Evolutionary conservation across 2,888 invertebrate genomes (phyloP).

Genomic region (Cantharis lateralis): DNA sequence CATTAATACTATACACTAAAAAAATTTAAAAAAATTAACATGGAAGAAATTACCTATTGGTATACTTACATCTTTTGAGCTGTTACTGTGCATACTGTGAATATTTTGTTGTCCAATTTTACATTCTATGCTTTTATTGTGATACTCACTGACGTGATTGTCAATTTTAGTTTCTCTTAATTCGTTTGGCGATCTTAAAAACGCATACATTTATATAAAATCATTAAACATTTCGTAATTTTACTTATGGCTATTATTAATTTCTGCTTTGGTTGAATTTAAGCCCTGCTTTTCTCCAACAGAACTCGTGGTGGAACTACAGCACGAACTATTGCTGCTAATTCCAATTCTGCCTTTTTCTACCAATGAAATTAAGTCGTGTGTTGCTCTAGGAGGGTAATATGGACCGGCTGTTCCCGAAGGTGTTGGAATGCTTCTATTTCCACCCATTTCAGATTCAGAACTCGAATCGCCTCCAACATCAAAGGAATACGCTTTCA

Average conservation of each 20-base stretch:
- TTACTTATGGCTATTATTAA: conserved; percentile 33
- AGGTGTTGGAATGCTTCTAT: conserved; percentile 36
- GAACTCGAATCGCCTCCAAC: conserved; percentile 70
- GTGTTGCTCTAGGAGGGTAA: conserved; percentile 47
- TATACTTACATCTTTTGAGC: conserved; percentile 66
- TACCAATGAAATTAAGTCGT: conserved; percentile 58
- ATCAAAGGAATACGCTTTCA: conserved; percentile 66
- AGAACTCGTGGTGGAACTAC: conserved; percentile 62
- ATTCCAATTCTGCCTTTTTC: conserved; percentile 59
- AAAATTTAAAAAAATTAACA: background rate
- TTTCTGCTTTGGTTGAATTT: conserved; percentile 46
- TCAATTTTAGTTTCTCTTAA: conserved; percentile 71
- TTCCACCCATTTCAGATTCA: conserved; percentile 68
- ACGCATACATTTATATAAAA: background rate
- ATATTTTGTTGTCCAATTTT: conserved; percentile 46
- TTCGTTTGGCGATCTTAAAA: conserved; percentile 40
- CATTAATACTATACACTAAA: conserved; percentile 61
- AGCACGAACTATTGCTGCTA: conserved; percentile 58
- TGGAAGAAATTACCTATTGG: background rate
- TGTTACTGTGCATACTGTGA: conserved; percentile 64
- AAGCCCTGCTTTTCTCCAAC: conserved; percentile 52
- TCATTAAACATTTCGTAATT: background rate
- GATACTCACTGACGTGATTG: conserved; percentile 53
- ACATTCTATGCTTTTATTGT: conserved; percentile 41
- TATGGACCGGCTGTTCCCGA: conserved; percentile 57